Conservation (phyloP, 2,113 vertebrate genomes). For the Dicerorhinus sumatrensis region DNA sequence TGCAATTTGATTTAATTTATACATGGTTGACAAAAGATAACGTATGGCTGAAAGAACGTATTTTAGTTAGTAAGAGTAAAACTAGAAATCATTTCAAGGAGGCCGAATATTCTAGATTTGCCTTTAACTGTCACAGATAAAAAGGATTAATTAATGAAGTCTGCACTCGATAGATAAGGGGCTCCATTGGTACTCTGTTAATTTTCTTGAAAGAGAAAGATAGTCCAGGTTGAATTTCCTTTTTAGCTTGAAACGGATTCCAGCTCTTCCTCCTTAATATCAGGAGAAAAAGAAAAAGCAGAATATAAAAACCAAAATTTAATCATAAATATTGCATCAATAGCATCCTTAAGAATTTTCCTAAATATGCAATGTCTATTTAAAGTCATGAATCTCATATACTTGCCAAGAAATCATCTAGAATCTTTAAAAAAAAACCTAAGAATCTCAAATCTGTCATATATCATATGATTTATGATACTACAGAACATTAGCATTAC, state of each 20-base stretch:
- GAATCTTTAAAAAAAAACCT: background rate
- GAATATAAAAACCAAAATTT: slow-evolving; percentile 34
- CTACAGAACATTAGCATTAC: slow-evolving; percentile 43
- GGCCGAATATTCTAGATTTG: slow-evolving; percentile 81
- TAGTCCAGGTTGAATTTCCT: slow-evolving; percentile 73
- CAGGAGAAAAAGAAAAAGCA: slow-evolving; percentile 14
- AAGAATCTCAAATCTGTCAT: slow-evolving; percentile 31
- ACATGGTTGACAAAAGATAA: slow-evolving; percentile 73
- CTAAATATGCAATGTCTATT: background rate
- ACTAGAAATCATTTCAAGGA: slow-evolving; percentile 77
- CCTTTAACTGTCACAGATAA: slow-evolving; percentile 78
- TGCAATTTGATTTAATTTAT: slow-evolving; percentile 73
- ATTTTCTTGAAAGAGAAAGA: slow-evolving; percentile 79
- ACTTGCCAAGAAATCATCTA: background rate
- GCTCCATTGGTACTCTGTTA: slow-evolving; percentile 66
- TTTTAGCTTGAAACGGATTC: slow-evolving; percentile 72
- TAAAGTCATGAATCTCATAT: slow-evolving; percentile 34
- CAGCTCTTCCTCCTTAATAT: slow-evolving; percentile 63
- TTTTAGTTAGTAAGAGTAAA: slow-evolving; percentile 70
- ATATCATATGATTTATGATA: slow-evolving; percentile 63
- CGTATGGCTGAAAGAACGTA: slow-evolving; percentile 62
- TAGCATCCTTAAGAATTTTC: background rate
- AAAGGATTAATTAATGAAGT: slow-evolving; percentile 84
- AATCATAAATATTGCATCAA: background rate
- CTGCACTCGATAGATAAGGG: slow-evolving; percentile 80